Conservation (phyloP, 2,797 vertebrate species). For the Acanthornis magna region DNA sequence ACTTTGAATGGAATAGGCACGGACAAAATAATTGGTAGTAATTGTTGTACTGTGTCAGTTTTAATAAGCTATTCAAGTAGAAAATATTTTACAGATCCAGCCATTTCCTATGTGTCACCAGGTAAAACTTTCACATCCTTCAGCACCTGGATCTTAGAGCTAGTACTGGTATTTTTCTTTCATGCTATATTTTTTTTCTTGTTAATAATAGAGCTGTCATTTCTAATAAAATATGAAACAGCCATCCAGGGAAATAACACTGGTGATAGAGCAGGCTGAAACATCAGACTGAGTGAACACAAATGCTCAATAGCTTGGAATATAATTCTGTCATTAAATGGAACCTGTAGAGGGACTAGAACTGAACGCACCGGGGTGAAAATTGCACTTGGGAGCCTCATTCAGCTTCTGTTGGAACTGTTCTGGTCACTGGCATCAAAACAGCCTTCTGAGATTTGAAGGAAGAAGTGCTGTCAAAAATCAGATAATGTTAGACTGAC, state of each 20-base stretch:
- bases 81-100: conserved; percentile 57
- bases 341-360: background rate
- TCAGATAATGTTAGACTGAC: background rate
- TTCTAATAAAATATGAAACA: conserved; percentile 76
- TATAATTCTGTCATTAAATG: conserved; percentile 40
- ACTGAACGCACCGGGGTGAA: background rate
- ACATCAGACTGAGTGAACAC: conserved; percentile 27
- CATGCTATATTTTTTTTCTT: conserved; percentile 52
- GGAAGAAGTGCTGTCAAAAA: background rate
- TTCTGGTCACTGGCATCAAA: background rate
- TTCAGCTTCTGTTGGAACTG: background rate
- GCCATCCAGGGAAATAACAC: conserved; percentile 68
- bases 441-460: background rate
- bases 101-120: conserved; percentile 34
- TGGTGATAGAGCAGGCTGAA: conserved; percentile 55
- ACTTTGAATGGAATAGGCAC: conserved; percentile 56
- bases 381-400: background rate
- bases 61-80: conserved; percentile 64
- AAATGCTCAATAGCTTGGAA: conserved; percentile 54
- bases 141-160: conserved; percentile 46
- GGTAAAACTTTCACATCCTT: conserved; percentile 59
- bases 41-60: conserved; percentile 66
- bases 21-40: conserved; percentile 77
- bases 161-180: conserved; percentile 57
- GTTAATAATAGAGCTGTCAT: conserved; percentile 79